Base-by-base conservation (phyloP, 2,113 vertebrate genomes). In the Platycercus adscitus region DNA sequence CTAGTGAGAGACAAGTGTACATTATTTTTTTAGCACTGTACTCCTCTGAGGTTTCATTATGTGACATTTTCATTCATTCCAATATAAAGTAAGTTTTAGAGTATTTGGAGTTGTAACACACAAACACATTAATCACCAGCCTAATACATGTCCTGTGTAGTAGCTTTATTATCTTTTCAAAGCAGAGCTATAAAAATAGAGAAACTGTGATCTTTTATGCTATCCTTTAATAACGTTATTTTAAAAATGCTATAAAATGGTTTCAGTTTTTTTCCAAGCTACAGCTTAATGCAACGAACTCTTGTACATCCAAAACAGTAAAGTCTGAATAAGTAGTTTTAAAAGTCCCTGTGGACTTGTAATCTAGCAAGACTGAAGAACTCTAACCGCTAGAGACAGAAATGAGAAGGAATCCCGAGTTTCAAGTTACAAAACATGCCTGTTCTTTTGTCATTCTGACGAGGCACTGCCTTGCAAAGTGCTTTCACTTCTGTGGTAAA, bases 251-350 rank as follows among this genome's bases (percentile, higher is more conserved):
- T 87, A 96, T 96, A 97, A 97, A 97, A 87, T 78, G 9, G 92
- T 95, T 91, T 95, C 72, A 53, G 60, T 1, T 20, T 91, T 96
- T 96, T 88, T 88, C 95, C 81, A 88, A 94, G 89, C 77, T 97
- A 53, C 89, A 96, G 86, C 60, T 94, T 97, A 97, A 96, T 92
- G 93, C 89, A 96, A 91, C 94, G 84, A 91, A 92, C 89, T 97
- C 87, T 94, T 82, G 95, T 94, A 97, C 84, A 96, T 97, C 96
- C 95, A 97, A 97, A 97, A 96, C 96, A 97, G 92, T 97, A 96
- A 96, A 97, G 91, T 94, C 95, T 92, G 94, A 96, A 88, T 95
- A 97, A 97, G 97, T 93, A 96, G 94, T 95, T 98, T 98, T 97
- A 97, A 96, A 96, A 96, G 96, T 97, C 97, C 91, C 97, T 10